Base-by-base conservation (phyloP, 2,113 vertebrate genomes). In the Dissostichus mawsoni region DNA sequence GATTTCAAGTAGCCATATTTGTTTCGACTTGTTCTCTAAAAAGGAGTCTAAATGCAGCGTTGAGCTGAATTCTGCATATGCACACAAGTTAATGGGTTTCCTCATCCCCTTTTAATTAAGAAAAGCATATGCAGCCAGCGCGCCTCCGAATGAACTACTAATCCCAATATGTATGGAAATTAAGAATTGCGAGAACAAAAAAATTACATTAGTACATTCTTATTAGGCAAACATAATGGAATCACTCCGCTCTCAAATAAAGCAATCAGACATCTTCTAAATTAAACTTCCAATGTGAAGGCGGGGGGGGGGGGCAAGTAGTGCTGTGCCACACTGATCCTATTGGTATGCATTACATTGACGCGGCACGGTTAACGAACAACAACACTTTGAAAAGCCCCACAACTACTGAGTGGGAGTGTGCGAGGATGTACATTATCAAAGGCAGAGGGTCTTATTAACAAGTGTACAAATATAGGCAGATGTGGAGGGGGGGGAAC, bases 121-220 rank as follows among this genome's bases (percentile, higher is more conserved):
- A 51, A 69, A 66, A 7, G 47, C 50, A 78, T 5, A 68, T 23
- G 58, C 81, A 45, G 71, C 59, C 59, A 11, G 58, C 10, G 3
- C 3, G 5, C 62, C 62, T 69, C 13, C 10, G 2, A 70, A 71
- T 83, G 45, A 89, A 85, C 78, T 50, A 45, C 91, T 78, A 87
- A 90, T 87, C 83, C n/a, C 81, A 87, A 86, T 88, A 89, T 87
- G 85, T 88, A 89, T 90, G 90, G 81, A 86, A 89, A 91, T 90
- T 44, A 89, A 87, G 69, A 82, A 81, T 48, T 78, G 47, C 57
- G 72, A 11, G 25, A 77, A 29, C 57, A 55, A 79, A 83, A 58
- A 84, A n/a, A 80, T 85, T 75, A 91, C 90, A 87, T 92, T 82
- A 87, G 73, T 82, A 80, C 61, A 65, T 73, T 80, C 80, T 83